These are phyloP conservation scores for Halichoerus grypus DNA, from an alignment of 2,113 vertebrate genomes.

Conservation along the genomic window DNA sequence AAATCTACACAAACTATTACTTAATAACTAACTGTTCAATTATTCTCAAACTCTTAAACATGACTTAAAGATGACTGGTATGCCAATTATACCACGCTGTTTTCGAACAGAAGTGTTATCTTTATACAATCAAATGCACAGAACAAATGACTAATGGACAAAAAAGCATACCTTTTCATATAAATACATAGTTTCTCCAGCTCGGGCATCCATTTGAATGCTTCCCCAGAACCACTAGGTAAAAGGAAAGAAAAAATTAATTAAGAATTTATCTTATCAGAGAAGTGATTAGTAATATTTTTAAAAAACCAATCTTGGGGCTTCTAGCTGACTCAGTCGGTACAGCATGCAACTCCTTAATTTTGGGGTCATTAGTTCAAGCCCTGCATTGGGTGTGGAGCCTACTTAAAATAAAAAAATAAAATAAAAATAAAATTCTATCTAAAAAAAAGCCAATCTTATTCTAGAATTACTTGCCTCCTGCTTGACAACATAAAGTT, in stretches of 20 bases:
- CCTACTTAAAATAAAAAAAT: background rate
- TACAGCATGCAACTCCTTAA: background rate
- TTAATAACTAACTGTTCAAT: background rate
- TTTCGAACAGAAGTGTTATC: background rate
- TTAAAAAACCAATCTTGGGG: background rate
- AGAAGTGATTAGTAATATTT: background rate
- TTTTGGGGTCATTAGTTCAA: background rate
- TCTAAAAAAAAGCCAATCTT: background rate
- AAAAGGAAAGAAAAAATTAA: conserved; percentile 59
- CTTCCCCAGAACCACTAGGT: conserved; percentile 99
- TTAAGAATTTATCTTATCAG: conserved; percentile 28
- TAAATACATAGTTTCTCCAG: conserved; percentile 97
- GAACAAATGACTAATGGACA: background rate
- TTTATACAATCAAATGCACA: background rate
- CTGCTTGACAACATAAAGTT: conserved; percentile 97
- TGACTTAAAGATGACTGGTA: background rate
- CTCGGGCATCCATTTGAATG: conserved; percentile 99
- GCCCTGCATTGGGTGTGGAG: background rate
- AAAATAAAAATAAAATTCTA: background rate
- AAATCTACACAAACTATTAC: background rate
- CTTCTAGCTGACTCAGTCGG: background rate
- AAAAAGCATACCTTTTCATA: conserved; percentile 94
- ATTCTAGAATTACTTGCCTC: conserved; percentile 90
- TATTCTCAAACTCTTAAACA: conserved; percentile 54
- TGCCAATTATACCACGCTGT: background rate